Evolutionary conservation across 2,797 vertebrate species (phyloP).

Genomic region (Halcyon badia): DNA sequence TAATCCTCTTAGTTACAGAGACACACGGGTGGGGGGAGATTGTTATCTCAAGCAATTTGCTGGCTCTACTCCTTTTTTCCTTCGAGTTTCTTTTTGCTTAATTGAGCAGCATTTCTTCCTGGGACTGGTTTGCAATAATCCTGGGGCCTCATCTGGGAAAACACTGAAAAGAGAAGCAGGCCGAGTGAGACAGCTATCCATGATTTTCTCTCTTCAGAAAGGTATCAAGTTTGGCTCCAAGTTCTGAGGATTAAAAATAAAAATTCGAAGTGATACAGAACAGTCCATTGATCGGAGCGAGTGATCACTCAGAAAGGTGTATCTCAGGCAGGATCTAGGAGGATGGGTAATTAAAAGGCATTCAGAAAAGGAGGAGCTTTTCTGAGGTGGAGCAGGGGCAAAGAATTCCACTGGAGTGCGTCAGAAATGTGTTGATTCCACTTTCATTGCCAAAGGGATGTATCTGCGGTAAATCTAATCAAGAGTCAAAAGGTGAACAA

Average conservation of each 20-base stretch:
- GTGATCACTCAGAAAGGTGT: background rate
- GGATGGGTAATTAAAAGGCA: background rate
- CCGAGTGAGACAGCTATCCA: background rate
- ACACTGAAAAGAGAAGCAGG: conserved; percentile 49
- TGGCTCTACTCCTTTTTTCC: conserved; percentile 74
- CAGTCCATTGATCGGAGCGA: background rate
- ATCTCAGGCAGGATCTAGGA: background rate
- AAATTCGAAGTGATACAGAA: background rate
- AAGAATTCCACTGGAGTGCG: background rate
- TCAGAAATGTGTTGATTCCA: conserved; percentile 13
- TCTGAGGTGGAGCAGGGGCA: background rate
- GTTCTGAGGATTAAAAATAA: background rate
- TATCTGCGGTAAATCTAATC: conserved; percentile 60
- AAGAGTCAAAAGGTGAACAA: conserved; percentile 63
- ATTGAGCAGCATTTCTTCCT: conserved; percentile 78
- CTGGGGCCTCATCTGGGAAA: conserved; percentile 75
- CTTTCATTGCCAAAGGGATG: conserved; percentile 45
- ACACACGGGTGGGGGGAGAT: conserved; percentile 72
- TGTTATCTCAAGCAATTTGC: conserved; percentile 78
- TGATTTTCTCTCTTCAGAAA: background rate
- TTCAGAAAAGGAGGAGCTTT: background rate
- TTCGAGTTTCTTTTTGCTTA: conserved; percentile 78
- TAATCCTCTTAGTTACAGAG: conserved; percentile 82
- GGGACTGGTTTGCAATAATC: conserved; percentile 75
- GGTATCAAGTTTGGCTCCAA: background rate